Evolutionary conservation across 2,797 vertebrate genomes (phyloP), one percentile per base, ranked within the genome.

Genomic region (Dromococcyx pavoninus): DNA sequence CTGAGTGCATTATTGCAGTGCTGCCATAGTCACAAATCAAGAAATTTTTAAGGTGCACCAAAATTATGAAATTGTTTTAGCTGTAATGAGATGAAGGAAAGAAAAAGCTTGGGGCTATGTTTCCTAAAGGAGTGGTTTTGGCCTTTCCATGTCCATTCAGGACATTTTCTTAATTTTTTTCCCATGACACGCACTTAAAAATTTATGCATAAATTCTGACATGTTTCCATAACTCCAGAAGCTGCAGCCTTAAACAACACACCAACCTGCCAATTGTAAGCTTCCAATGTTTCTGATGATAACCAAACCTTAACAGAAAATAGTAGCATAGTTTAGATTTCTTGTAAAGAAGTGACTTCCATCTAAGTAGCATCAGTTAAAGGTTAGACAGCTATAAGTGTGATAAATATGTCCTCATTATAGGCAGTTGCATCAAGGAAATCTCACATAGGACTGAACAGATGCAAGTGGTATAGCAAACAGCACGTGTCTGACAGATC

Each of bases 391-490:
- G 89, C 58, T 92, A 15, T 90, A 96, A 97, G 86, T 92, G 75
- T 97, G 95, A 96, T 96, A 97, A 95, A 96, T 95, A 91, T 88
- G 93, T 89, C 82, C 95, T 95, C 96, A 87, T 96, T 95, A 95
- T 5, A 97, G 89, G 79, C 78, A 95, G 89, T 95, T 97, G 81
- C 76, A 96, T 88, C 69, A 90, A 96, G 95, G 96, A 96, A 95
- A 95, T 95, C 91, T 95, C 85, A 93, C 93, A 94, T 86, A 95
- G 91, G 91, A 96, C 82, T 95, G 60, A 94, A 96, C 92, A 97
- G 96, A 93, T 96, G 93, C 80, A 94, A 75, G 28, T 37, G 50
- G 43, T 90, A 79, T 74, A 95, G 77, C 84, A 94, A 96, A 94
- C 86, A 95, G 21, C 43, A 72, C 86, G 87, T 86, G 65, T 94